Evolutionary conservation across 2,888 invertebrate species (phyloP), one percentile per base, ranked within the genome.

Genomic region (Meloe dianella): DNA sequence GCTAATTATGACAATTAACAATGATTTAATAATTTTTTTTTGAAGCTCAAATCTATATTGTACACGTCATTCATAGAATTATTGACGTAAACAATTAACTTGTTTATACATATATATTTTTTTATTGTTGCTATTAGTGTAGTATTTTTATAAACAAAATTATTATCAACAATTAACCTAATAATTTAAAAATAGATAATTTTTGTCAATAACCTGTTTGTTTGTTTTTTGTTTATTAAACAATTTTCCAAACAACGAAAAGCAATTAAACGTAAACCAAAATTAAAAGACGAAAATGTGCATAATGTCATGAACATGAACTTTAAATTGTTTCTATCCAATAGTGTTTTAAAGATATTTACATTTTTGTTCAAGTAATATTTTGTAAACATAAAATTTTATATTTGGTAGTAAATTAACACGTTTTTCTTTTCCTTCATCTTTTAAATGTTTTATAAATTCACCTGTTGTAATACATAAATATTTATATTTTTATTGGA

Each of bases 121-220:
- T 20, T 20, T 51, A 12, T 51, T 51, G n/a, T 51, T 51, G 8
- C 22, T 22, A 20, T 41, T 17, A 41, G 10, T 35, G 17, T 41
- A 17, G 41, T 51, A 51, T 12, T 51, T 51, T 22, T 51, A 51
- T 10, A 10, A n/a, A 51, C 10, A 22, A 22, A 51, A 51, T 41
- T 17, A 41, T 41, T 17, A 41, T 51, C 22, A 51, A 51, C 47
- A 51, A 51, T 51, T 51, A 22, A 51, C 20, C 47, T 17, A 41
- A n/a, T n/a, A n/a, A 41, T 41, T 41, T 41, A 22, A 51, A 51
- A 20, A 41, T 41, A 41, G 41, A 41, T 17, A n/a, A 41, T 41
- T 41, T 17, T 17, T 6, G 2, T 41, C 8, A 41, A 41, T 41
- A 41, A 27, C 41, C 41, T 41, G 41, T 8, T 17, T 17, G 7